Conservation (phyloP, 2,113 vertebrate species). For the Nibea coibor region DNA sequence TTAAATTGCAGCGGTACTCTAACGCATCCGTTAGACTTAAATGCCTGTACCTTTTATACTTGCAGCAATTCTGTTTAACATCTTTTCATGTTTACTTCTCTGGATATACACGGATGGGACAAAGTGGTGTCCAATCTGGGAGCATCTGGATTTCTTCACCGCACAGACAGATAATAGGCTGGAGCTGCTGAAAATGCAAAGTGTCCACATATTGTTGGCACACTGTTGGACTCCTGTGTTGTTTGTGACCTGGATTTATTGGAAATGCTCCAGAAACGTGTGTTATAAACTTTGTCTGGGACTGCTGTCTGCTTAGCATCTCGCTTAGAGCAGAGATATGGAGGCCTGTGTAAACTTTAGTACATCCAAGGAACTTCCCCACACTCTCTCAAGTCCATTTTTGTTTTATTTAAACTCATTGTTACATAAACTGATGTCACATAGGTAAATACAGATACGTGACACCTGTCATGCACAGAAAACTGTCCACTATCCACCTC, state of each 20-base stretch:
- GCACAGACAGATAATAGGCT: constrained; percentile 25
- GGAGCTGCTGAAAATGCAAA: constrained; percentile 43
- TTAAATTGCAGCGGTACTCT: constrained; percentile 44
- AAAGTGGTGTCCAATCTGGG: constrained; percentile 40
- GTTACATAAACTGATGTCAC: constrained; percentile 68
- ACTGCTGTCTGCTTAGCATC: constrained; percentile 60
- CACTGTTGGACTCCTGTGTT: constrained; percentile 40
- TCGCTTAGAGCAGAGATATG: constrained; percentile 13
- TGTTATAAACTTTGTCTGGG: constrained; percentile 60
- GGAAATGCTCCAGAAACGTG: constrained; percentile 51
- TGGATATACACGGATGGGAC: constrained; percentile 42
- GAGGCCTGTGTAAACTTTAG: constrained; percentile 58
- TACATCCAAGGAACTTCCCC: constrained; percentile 40
- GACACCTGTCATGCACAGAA: constrained; percentile 48
- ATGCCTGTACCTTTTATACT: constrained; percentile 40
- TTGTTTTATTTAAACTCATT: constrained; percentile 67
- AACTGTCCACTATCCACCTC: background rate
- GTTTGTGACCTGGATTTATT: constrained; percentile 63
- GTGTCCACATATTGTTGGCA: constrained; percentile 39
- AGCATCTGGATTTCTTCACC: constrained; percentile 71
- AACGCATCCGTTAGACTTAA: constrained; percentile 49
- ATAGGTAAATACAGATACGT: constrained; percentile 60
- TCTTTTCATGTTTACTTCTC: constrained; percentile 68
- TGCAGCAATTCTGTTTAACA: constrained; percentile 60
- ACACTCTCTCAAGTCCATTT: constrained; percentile 18